Conservation (phyloP, 2,797 vertebrate species). For the Lacerta agilis region DNA sequence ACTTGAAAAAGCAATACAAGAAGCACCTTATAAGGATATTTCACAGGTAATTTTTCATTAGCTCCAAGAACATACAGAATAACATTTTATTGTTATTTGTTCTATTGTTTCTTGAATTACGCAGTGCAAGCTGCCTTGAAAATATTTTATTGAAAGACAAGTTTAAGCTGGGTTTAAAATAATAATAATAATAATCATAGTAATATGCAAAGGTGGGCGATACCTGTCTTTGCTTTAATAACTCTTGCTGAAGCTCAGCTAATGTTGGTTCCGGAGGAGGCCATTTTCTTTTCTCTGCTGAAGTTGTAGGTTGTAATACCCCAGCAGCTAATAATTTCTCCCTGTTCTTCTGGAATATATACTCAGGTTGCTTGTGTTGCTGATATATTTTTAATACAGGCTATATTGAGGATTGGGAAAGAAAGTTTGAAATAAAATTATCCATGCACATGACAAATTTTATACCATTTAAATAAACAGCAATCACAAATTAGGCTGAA, state of each 20-base stretch:
- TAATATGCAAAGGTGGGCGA: background rate
- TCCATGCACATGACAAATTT: background rate
- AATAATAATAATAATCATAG: background rate
- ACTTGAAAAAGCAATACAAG: background rate
- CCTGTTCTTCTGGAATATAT: conserved; percentile 71
- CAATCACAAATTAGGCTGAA: background rate
- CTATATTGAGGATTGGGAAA: conserved; percentile 62
- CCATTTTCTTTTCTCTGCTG: conserved; percentile 45
- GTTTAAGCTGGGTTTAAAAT: background rate
- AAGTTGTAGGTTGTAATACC: conserved; percentile 56
- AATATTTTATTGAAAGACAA: background rate
- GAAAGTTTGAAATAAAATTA: background rate
- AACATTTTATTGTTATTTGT: background rate
- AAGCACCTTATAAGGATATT: background rate
- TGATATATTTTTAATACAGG: conserved; percentile 81
- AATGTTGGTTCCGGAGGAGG: conserved; percentile 42
- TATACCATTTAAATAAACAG: background rate
- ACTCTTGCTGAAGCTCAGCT: conserved; percentile 60
- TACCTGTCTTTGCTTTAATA: conserved; percentile 75
- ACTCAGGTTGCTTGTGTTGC: conserved; percentile 74
- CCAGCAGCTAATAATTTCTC: conserved; percentile 70
- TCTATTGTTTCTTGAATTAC: background rate
- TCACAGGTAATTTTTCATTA: background rate
- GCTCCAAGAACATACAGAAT: background rate
- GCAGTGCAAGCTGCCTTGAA: background rate